Evolutionary conservation across 2,113 vertebrate species (phyloP), one percentile per base, ranked within the genome.

Genomic region (Circaetus gallicus): DNA sequence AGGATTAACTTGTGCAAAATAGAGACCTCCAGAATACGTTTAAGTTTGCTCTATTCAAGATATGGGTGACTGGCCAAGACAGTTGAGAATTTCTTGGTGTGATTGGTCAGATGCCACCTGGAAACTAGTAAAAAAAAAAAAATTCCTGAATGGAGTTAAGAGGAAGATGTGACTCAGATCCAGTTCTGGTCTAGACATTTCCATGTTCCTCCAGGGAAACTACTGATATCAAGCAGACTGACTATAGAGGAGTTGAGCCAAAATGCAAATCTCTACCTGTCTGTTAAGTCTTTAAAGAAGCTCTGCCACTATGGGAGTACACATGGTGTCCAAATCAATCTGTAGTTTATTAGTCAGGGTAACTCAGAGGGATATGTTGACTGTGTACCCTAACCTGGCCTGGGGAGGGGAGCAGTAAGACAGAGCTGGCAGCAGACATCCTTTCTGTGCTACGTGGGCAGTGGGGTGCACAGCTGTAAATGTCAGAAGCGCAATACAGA

Each of bases 11-110:
- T 59, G 16, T 49, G 49, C 42, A 58, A 58, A 84, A 53, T 5
- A 63, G 36, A 79, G 10, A 62, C 22, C 36, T 91, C 31, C 56
- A 86, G 63, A 65, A 74, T 43, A 38, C 22, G 47, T 31, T 71
- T 9, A 43, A 59, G 18, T 63, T 87, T 91, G 6, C 36, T 87
- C 36, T 65, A 2, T 43, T 77, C 10, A 58, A 89, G 86, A n/a
- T 87, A 21, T 1, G 10, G 43, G 34, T 76, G 61, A 47, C 42
- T 40, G 43, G 42, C 50, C 0, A 2, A 93, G 47, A 88, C 31
- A 88, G 82, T 42, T 0, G 1, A 52, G 74, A 61, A 21, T 78
- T 90, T 61, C 50, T 70, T 0, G 0, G 9, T 81, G 38, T 31
- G 8, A 31, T 83, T 92, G 55, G 43, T 86, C 76, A 74, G 67